A percentile compares a stretch with the other conserved stretches of the same genome.
phyloP scores from a whole-genome alignment of 2,797 vertebrate genomes.

The Pagetopsis macropterus region DNA sequence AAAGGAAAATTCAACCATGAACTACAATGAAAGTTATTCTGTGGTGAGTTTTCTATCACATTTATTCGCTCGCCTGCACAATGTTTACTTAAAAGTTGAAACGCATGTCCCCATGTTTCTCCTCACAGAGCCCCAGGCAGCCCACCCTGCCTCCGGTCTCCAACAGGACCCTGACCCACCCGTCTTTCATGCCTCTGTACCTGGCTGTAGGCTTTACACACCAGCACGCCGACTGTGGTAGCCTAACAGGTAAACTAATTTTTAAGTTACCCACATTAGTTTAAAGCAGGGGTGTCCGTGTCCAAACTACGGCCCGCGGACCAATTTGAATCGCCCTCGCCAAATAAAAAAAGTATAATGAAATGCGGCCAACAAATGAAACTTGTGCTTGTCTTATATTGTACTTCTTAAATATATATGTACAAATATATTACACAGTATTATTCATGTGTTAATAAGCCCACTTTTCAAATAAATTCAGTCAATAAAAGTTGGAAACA shows the following conservation, averaged over 20 bases:
- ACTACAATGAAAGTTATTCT: neutral
- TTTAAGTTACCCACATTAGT: neutral
- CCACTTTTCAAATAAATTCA: too few relatives aligned
- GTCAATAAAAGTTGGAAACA: too few relatives aligned
- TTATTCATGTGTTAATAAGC: too few relatives aligned
- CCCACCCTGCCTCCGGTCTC: conserved; percentile 17
- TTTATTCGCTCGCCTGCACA: too few relatives aligned
- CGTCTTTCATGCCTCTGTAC: conserved; percentile 61
- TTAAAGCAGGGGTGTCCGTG: neutral
- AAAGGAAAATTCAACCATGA: conserved; percentile 16
- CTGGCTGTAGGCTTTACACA: neutral
- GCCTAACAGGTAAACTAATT: conserved; percentile 29
- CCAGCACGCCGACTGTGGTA: rapidly evolving
- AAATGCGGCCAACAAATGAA: too few relatives aligned
- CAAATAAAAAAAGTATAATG: too few relatives aligned
- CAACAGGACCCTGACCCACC: conserved; percentile 62
- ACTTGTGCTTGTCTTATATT: too few relatives aligned
- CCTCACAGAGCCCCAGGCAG: neutral
- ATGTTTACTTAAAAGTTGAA: neutral
- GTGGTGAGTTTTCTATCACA: conserved; percentile 35
- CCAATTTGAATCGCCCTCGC: too few relatives aligned
- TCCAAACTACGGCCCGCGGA: too few relatives aligned
- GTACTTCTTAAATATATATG: too few relatives aligned
- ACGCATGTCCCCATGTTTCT: neutral
- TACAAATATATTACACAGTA: too few relatives aligned